Base-by-base conservation (phyloP, 2,888 invertebrate species). In the Hemaris fuciformis region DNA sequence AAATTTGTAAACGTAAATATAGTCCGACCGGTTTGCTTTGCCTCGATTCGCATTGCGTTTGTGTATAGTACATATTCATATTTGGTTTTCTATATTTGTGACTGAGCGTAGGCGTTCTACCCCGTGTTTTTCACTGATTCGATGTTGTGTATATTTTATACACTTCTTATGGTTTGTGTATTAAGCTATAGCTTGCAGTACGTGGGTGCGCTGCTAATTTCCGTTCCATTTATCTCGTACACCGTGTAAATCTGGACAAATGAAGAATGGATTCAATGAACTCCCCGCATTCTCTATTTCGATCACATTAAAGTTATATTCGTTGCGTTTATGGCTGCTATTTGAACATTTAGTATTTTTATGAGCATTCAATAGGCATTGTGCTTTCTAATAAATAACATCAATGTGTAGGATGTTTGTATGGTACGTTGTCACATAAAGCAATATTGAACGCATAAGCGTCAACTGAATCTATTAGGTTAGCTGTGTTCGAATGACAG, bases 121-220 rank as follows among this genome's bases (percentile, higher is more conserved):
- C 63, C 66, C 64, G 65, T 77, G 76, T 81, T 79, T 77, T 75
- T 20, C 70, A 72, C 71, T 68, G 67, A 74, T 71, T 71, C 70
- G 71, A 81, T 79, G 70, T 71, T 78, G 76, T 76, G 72, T 75
- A 69, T 72, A 73, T 75, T 80, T 78, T 79, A 79, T 74, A 74
- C 69, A 77, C 78, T 80, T 80, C 75, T 77, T 76, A 76, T 72
- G 74, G 38, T 34, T 22, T 3, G 13, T 64, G 63, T 75, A 79
- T 80, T 79, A 78, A 78, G 73, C 79, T 75, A 80, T 81, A 79
- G 81, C 74, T 75, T 77, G 73, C 75, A 76, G 74, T 83, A 79
- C 70, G 81, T 84, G 74, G 83, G 83, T 74, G 80, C 77, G 71
- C 75, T 72, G 68, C 77, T 83, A 81, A 80, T 83, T 80, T 83